Evolutionary conservation across 2,888 invertebrate species (phyloP), one percentile per base, ranked within the genome.

Genomic region (Gonocerus acuteangulatus): DNA sequence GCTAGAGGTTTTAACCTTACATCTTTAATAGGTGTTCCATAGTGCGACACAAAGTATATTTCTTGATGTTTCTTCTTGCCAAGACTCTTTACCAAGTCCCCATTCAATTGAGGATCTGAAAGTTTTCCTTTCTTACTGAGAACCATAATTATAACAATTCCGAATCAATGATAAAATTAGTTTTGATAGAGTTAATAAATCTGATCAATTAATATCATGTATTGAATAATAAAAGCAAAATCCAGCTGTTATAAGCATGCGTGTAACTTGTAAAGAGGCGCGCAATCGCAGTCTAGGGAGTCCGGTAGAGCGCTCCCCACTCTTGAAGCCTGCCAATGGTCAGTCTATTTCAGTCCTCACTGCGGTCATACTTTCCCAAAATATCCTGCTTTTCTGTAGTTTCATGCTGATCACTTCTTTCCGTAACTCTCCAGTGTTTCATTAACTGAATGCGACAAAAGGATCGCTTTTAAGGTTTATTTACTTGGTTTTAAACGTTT

Each of bases 301-400:
- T 22, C 54, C 42, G 23, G 51, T 18, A 6, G 19, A 7, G n/a
- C 13, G 19, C 51, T 34, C 51, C 34, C 51, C 18, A n/a, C 18
- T 18, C 32, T 16, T 13, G 34, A 4, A 7, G 34, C 51, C 39
- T 15, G 18, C 19, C 22, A 42, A 15, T 36, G 42, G 39, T 54
- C 54, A 54, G 54, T 63, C 64, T 64, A 64, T 64, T 64, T 64
- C 64, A 45, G 64, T 64, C 54, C 44, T 54, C 27, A n/a, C 45
- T 61, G 62, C 61, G 49, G 56, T 64, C 64, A 47, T 54, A 64
- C 62, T 62, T 64, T 62, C 61, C 60, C 34, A 47, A 64, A 64
- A 64, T 64, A 64, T 54, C 54, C 42, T 18, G 7, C 42, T 42
- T 54, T 54, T 54, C 54, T 13, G 39, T 42, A 42, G 54, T 54